phyloP scores from a whole-genome alignment of 2,797 vertebrate species.

The Anableps anableps region DNA sequence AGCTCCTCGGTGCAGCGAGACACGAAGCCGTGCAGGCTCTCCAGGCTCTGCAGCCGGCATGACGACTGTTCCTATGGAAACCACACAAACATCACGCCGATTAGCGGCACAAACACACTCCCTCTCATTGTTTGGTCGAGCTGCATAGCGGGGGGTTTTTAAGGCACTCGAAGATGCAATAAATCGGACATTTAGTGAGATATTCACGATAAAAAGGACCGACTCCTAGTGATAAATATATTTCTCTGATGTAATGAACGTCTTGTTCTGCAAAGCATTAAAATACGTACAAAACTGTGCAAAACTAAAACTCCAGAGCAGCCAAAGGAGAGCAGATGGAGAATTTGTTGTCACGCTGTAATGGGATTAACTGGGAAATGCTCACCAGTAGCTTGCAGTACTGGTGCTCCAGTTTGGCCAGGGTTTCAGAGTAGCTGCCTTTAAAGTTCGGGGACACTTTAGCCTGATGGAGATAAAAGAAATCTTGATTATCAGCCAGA shows the following conservation, averaged over 20 bases:
- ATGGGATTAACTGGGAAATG: slow-evolving; percentile 67
- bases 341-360: slow-evolving; percentile 44
- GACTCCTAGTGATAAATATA: neutral
- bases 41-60: slow-evolving; percentile 91
- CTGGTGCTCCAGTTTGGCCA: slow-evolving; percentile 94
- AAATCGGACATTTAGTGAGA: neutral
- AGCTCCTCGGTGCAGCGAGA: slow-evolving; percentile 93
- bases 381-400: slow-evolving; percentile 97
- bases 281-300: neutral
- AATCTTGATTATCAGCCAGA: neutral
- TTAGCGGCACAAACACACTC: slow-evolving; percentile 38
- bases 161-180: neutral
- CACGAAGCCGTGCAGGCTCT: slow-evolving; percentile 92
- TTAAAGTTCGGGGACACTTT: slow-evolving; percentile 93
- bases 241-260: neutral
- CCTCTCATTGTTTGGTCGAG: neutral
- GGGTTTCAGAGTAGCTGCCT: slow-evolving; percentile 91
- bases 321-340: slow-evolving; percentile 7
- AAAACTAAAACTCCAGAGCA: neutral
- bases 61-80: slow-evolving; percentile 92
- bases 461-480: slow-evolving; percentile 70
- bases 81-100: slow-evolving; percentile 53
- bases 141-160: neutral
- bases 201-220: neutral
- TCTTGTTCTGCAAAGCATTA: neutral